These are phyloP conservation scores for Acleris holmiana DNA, from an alignment of 2,888 invertebrate genomes.

Conservation along the genomic window DNA sequence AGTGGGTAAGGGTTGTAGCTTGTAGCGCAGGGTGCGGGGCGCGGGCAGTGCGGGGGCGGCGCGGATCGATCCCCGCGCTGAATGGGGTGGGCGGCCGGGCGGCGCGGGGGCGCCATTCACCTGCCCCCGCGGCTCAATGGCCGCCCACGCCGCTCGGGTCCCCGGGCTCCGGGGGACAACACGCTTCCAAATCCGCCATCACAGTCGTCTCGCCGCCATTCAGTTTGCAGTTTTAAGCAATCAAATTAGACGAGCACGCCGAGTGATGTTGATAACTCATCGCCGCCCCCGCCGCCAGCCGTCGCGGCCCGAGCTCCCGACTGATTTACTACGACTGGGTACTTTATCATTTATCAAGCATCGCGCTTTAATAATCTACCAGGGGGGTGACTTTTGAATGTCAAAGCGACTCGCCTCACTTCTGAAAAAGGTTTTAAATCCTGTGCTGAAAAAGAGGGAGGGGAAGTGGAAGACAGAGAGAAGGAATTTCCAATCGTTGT, in stretches of 20 bases:
- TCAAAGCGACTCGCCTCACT: too few species aligned
- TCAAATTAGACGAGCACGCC: constrained; percentile 51
- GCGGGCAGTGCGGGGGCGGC: constrained; percentile 23
- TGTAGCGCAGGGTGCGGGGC: constrained; percentile 26
- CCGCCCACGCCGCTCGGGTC: constrained; percentile 68
- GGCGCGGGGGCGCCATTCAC: constrained; percentile 69
- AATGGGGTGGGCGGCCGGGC: constrained; percentile 63
- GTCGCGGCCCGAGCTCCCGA: background rate
- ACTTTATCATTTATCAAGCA: constrained; percentile 16
- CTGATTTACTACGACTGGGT: constrained; percentile 19
- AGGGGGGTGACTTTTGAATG: too few species aligned
- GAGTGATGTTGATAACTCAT: constrained; percentile 42
- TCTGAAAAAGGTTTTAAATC: too few species aligned
- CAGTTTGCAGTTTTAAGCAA: constrained; percentile 68
- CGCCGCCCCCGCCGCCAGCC: constrained; percentile 17
- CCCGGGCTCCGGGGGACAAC: constrained; percentile 52
- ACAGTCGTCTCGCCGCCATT: constrained; percentile 70
- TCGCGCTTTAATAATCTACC: background rate
- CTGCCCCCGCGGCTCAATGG: constrained; percentile 80
- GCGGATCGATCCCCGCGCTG: constrained; percentile 67
- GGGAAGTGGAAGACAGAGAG: too few species aligned
- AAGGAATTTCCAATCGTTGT: too few species aligned
- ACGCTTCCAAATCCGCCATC: constrained; percentile 68
- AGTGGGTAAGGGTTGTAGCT: constrained; percentile 22
- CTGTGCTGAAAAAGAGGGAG: too few species aligned